Percentiles rank a stretch among this genome's conserved stretches.
These are phyloP conservation scores for Pyrocephalus nanus DNA, from an alignment of 2,797 vertebrate genomes.

Conservation along the genomic window DNA sequence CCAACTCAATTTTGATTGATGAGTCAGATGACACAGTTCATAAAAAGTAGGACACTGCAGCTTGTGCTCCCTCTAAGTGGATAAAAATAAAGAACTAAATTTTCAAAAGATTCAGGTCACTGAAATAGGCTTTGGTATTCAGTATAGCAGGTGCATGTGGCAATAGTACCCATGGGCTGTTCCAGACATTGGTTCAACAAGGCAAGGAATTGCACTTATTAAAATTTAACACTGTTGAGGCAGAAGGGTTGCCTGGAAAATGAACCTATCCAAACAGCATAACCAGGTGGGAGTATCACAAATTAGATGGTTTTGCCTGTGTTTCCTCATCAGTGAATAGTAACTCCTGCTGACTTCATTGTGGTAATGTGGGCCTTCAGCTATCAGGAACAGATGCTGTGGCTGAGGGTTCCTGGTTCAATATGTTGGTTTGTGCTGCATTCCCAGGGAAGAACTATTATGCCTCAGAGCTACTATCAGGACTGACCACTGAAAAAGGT, in stretches of 20 bases:
- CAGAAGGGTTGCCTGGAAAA: neutral
- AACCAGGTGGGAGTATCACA: neutral
- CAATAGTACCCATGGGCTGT: slow-evolving; percentile 25
- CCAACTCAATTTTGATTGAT: slow-evolving; percentile 54
- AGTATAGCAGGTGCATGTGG: slow-evolving; percentile 39
- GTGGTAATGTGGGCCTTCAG: neutral
- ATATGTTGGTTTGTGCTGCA: neutral
- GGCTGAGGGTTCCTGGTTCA: neutral
- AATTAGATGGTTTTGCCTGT: neutral
- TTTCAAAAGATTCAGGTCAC: slow-evolving; percentile 61
- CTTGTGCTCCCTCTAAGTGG: slow-evolving; percentile 24
- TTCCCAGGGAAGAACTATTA: neutral
- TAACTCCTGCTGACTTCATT: neutral
- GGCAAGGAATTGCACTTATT: neutral
- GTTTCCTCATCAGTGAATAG: neutral
- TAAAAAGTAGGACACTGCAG: slow-evolving; percentile 59
- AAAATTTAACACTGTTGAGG: slow-evolving; percentile 13
- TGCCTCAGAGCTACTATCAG: neutral
- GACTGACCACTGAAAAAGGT: neutral
- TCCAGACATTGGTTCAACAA: neutral
- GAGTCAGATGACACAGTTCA: slow-evolving; percentile 52
- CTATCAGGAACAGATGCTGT: neutral
- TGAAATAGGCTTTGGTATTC: slow-evolving; percentile 53
- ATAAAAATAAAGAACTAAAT: slow-evolving; percentile 69
- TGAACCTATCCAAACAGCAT: neutral